Base-by-base conservation (phyloP, 64 coral and sea anemone genomes). In the Astreopora myriophthalma region DNA sequence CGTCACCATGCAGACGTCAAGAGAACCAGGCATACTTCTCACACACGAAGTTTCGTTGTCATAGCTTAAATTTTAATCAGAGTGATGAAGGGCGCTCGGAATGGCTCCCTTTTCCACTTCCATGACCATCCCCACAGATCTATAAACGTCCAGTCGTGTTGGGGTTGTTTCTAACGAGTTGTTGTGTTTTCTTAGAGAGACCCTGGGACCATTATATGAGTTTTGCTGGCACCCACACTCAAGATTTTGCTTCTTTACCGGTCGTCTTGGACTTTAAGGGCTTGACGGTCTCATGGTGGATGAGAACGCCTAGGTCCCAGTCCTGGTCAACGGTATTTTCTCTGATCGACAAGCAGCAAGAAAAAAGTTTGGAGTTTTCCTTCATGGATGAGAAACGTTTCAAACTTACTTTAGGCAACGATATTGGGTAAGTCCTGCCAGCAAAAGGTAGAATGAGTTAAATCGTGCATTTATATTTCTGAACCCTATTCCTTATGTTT, bases 221-320 rank as follows among this genome's bases (percentile, higher is more conserved):
- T 3, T 80, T 80, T 32, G 1, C 77, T 60, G 51, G 77, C 1
- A 33, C 31, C 16, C 17, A 61, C 5, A 1, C 75, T 52, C 75
- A 57, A 23, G 46, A 57, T 55, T 79, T 79, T 57, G 23, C 48
- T 6, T 79, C 48, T 6, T 11, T 80, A 2, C 48, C 48, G 1
- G 8, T 36, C 19, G 51, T 80, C 16, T 80, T 80, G 77, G 49
- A 61, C 16, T 80, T 80, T 61, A 33, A 80, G 7, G 31, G 16
- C 22, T 23, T 80, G 7, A 80, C 77, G 2, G 30, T 80, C 16
- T 80, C 77, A 30, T 80, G 77, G 77, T 80, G 77, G 77, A 80
- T 61, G 48, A 80, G 77, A 60, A 48, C 26, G 0, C 29, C 46
- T 0, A 20, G 22, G 17, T 4, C 28, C 34, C 49, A 57, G 60